Base-by-base conservation (phyloP, 2,113 vertebrate species). In the Phalacrocorax carbo region DNA sequence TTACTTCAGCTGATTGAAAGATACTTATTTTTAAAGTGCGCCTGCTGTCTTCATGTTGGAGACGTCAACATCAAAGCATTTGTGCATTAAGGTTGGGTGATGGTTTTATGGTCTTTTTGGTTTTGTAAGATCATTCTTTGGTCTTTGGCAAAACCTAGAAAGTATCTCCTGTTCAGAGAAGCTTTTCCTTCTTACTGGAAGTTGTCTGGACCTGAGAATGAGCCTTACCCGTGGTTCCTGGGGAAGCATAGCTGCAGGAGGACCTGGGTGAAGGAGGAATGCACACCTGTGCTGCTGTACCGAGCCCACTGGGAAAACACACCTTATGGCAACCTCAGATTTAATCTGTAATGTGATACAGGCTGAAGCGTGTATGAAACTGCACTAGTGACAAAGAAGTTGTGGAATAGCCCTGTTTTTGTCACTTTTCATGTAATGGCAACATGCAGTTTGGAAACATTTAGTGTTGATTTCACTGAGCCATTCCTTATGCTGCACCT, bases 371-470 rank as follows among this genome's bases (percentile, higher is more conserved):
- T 32, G 27, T 49, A 11, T 42, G 60, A 51, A 94, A 46, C 65
- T 78, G 40, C 49, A 23, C 6, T 46, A 19, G 57, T 80, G 62
- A 44, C 44, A 88, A 27, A 71, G 48, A 69, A 84, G 36, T 70
- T 0, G 0, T 40, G 46, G n/a, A 71, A 48, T 25, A 42, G 15
- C 34, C 5, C 46, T 60, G 19, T 0, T 11, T 84, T 91, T 87
- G 48, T 66, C 57, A 23, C 19, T 85, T 70, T n/a, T 79, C 25
- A 13, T 34, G 7, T 44, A 65, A 71, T 14, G 88, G 30, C 66
- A 75, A 32, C 25, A 14, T 29, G 10, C 10, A 18, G 7, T 76
- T 60, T 76, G 52, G 61, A 76, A 92, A 68, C 34, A 42, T 26
- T 42, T 62, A 42, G 40, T 78, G 15, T 46, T 64, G 48, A 44